Percentiles rank a stretch among this genome's conserved stretches.
These are phyloP conservation scores for Vespertilio murinus DNA, from an alignment of 2,797 vertebrate genomes.

Conservation along the genomic window DNA sequence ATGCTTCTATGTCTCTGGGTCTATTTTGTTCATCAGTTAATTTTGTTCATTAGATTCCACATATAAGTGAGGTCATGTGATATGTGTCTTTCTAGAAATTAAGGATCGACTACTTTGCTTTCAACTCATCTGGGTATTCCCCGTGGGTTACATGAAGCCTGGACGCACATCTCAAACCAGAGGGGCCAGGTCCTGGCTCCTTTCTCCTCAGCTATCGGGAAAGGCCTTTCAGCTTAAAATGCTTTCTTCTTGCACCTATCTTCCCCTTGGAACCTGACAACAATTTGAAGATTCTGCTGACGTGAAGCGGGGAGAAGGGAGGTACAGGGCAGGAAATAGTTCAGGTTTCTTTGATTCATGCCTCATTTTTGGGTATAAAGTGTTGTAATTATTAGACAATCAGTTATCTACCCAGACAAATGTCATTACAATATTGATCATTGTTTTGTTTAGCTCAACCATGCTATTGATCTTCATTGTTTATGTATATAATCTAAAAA, in stretches of 20 bases:
- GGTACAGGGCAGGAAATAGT: background rate
- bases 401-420: background rate
- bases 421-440: background rate
- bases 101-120: background rate
- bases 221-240: background rate
- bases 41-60: too few relatives aligned
- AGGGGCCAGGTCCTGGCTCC: background rate
- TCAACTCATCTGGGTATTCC: background rate
- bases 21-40: too few relatives aligned
- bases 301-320: background rate
- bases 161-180: rapidly evolving
- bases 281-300: background rate
- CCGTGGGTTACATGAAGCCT: background rate
- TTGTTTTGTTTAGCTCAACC: background rate
- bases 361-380: background rate
- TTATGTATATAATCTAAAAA: background rate
- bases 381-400: background rate
- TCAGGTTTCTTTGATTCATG: background rate
- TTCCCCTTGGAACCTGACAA: background rate
- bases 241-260: background rate
- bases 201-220: background rate
- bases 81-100: background rate
- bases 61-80: too few relatives aligned
- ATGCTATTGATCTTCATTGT: background rate
- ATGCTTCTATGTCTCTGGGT: too few relatives aligned